Evolutionary conservation across 2,888 invertebrate species (phyloP).

Genomic region (Argyresthia goedartella): DNA sequence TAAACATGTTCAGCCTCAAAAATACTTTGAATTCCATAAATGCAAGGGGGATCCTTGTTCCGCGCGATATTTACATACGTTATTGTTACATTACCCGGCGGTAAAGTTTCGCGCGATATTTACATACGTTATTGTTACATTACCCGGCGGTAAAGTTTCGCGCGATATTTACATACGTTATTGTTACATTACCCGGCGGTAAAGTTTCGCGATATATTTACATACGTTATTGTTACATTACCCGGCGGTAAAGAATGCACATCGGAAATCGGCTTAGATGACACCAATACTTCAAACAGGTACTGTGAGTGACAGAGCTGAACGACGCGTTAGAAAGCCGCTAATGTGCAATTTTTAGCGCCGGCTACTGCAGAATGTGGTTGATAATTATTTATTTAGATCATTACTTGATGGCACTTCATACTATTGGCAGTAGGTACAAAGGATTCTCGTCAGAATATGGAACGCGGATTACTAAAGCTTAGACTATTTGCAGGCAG

Average conservation of each 20-base stretch:
- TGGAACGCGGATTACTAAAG: neutral
- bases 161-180: neutral
- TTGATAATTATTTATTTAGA: too few relatives aligned
- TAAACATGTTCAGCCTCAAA: constrained; percentile 52
- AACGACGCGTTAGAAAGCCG: too few relatives aligned
- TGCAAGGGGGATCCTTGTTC: constrained; percentile 13
- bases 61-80: neutral
- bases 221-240: neutral
- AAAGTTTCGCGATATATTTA: constrained; percentile 4
- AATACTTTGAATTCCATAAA: constrained; percentile 25
- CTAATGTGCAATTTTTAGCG: too few relatives aligned
- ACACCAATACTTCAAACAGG: too few relatives aligned
- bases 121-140: neutral
- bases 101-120: neutral
- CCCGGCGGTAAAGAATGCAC: too few relatives aligned
- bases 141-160: constrained; percentile 7
- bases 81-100: neutral
- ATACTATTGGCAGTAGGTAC: constrained; percentile 9
- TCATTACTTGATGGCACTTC: constrained; percentile 30
- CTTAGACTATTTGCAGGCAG: neutral
- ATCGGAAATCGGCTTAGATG: too few relatives aligned
- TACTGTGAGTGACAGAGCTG: too few relatives aligned
- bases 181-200: neutral
- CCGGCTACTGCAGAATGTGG: too few relatives aligned
- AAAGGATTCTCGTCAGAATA: neutral